Evolutionary conservation across 1,140 invertebrate species (phyloP).

Genomic region (Aethina tumida): DNA sequence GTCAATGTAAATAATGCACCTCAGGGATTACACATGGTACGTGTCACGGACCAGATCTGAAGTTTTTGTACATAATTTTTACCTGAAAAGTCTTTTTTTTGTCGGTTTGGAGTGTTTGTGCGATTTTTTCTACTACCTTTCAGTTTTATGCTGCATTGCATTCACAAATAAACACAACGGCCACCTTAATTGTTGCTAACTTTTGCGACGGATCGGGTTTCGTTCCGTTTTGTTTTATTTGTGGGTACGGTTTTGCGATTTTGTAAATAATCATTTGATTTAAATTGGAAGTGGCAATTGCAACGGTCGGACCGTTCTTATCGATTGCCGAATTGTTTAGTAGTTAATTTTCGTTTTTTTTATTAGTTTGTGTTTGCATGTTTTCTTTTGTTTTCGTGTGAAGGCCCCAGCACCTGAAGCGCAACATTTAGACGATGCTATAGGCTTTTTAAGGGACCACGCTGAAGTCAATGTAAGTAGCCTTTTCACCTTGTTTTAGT

Average conservation of each 20-base stretch:
- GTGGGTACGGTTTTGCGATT: too few relatives aligned
- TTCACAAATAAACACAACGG: too few relatives aligned
- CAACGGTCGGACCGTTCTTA: too few relatives aligned
- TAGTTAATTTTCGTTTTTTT: constrained; percentile 20
- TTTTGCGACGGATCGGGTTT: neutral
- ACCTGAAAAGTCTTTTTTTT: too few relatives aligned
- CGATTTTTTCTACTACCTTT: too few relatives aligned
- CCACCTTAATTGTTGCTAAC: too few relatives aligned
- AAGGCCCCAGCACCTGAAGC: constrained; percentile 65
- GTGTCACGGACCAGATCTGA: constrained; percentile 9
- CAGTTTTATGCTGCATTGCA: too few relatives aligned
- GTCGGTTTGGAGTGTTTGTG: too few relatives aligned
- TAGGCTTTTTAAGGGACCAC: constrained; percentile 79
- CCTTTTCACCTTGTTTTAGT: too few relatives aligned
- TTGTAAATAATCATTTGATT: too few relatives aligned
- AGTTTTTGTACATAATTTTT: neutral
- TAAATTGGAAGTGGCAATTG: too few relatives aligned
- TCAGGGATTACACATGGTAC: constrained; percentile 42
- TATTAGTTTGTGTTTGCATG: constrained; percentile 35
- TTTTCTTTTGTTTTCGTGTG: constrained; percentile 36
- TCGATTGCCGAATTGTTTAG: too few relatives aligned
- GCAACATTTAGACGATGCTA: constrained; percentile 79
- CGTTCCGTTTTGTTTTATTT: constrained; percentile 2
- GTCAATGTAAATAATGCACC: constrained; percentile 38
- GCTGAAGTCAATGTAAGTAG: constrained; percentile 59